phyloP scores from a whole-genome alignment of 1,140 invertebrate species.

The Drosophila kepulauana region DNA sequence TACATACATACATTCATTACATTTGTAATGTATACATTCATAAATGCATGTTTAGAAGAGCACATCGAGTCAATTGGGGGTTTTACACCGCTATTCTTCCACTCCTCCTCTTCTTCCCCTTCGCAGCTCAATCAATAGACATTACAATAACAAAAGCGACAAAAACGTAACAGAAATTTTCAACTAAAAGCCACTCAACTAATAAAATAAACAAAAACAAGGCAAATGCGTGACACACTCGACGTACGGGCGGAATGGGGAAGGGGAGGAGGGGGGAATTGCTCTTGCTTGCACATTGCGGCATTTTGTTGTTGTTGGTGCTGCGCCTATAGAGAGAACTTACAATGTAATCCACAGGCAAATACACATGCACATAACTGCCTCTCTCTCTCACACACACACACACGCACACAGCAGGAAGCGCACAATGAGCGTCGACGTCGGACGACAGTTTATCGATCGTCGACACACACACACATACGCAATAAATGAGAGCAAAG shows the following conservation, averaged over 20 bases:
- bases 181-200: conserved; percentile 65
- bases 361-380: conserved; percentile 22
- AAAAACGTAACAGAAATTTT: conserved; percentile 52
- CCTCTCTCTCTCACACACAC: neutral
- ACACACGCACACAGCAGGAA: conserved; percentile 38
- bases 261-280: neutral
- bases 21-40: neutral
- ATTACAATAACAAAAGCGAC: conserved; percentile 22
- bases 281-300: conserved; percentile 24
- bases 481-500: conserved; percentile 35
- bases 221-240: conserved; percentile 39
- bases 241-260: neutral
- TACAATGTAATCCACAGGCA: conserved; percentile 69
- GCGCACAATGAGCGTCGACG: conserved; percentile 44
- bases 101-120: too few relatives aligned
- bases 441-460: conserved; percentile 69
- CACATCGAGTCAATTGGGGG: neutral
- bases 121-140: conserved; percentile 54
- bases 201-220: conserved; percentile 72
- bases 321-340: conserved; percentile 44
- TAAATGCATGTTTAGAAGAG: neutral
- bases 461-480: conserved; percentile 30
- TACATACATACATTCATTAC: too few relatives aligned
- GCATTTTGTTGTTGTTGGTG: conserved; percentile 29
- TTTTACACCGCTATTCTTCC: neutral